Conservation (phyloP, 2,888 invertebrate species). For the Eurytoma californica region DNA sequence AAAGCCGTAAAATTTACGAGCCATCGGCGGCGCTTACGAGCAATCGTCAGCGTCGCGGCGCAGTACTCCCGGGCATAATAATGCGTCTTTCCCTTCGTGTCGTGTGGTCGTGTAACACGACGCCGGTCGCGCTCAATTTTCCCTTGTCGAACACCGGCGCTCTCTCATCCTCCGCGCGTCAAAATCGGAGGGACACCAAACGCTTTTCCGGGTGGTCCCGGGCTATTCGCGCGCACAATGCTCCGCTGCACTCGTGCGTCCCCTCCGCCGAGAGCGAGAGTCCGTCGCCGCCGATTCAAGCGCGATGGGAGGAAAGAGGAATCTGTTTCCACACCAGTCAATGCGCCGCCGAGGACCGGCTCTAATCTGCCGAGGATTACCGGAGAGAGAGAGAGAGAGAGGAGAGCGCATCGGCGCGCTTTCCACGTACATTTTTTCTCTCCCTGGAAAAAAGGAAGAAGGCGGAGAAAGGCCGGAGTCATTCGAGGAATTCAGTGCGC, state of each 20-base stretch:
- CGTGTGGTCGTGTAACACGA: constrained; percentile 29
- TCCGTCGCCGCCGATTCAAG: too few relatives aligned
- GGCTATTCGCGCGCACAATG: too few relatives aligned
- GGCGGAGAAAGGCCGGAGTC: constrained; percentile 8
- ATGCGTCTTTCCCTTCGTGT: constrained; percentile 29
- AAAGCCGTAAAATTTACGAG: constrained; percentile 39
- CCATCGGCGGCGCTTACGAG: constrained; percentile 6
- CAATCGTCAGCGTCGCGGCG: constrained; percentile 14
- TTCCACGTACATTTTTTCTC: background rate
- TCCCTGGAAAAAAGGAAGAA: background rate
- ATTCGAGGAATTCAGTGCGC: constrained; percentile 14
- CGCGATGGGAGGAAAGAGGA: background rate
- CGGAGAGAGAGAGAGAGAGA: background rate
- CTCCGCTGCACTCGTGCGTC: too few relatives aligned
- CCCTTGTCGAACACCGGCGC: background rate
- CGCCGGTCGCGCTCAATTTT: background rate
- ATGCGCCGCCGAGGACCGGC: background rate
- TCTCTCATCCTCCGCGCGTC: constrained; percentile 45
- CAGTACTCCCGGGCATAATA: constrained; percentile 15
- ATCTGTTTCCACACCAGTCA: background rate
- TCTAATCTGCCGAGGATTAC: constrained; percentile 35
- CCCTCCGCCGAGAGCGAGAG: too few relatives aligned
- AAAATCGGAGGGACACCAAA: constrained; percentile 27
- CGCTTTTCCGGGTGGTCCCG: constrained; percentile 51
- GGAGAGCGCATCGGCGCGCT: constrained; percentile 1